phyloP scores from a whole-genome alignment of 30 jellyfish, hydroid and myxozoan genomes.

The Hydra vulgaris region DNA sequence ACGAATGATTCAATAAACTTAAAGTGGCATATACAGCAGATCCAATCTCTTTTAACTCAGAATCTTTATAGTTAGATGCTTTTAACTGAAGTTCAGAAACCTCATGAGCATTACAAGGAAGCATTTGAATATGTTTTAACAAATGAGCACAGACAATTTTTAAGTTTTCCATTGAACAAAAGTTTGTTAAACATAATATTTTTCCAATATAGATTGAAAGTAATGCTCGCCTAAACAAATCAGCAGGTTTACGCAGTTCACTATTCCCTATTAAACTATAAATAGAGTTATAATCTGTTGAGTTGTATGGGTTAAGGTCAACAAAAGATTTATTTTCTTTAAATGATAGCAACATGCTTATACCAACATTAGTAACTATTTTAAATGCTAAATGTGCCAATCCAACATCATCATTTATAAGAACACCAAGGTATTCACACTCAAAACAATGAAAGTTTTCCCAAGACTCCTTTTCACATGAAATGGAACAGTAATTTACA shows the following conservation, averaged over 20 bases:
- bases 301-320: conserved; percentile 28
- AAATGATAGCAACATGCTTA: conserved; percentile 11
- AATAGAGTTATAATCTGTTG: conserved; percentile 39
- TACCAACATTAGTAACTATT: conserved; percentile 39
- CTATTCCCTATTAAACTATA: conserved; percentile 52
- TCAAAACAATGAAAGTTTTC: conserved; percentile 39
- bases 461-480: conserved; percentile 46
- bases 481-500: conserved; percentile 44
- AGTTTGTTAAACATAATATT: conserved; percentile 13
- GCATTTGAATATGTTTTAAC: conserved; percentile 73
- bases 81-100: conserved; percentile 49
- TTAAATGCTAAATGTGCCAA: conserved; percentile 69
- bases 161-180: background rate
- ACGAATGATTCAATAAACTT: conserved; percentile 74
- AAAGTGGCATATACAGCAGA: conserved; percentile 81
- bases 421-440: conserved; percentile 26
- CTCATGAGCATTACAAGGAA: conserved; percentile 95
- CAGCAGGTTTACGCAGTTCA: conserved; percentile 45
- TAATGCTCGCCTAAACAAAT: conserved; percentile 51
- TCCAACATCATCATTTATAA: conserved; percentile 35
- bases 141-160: conserved; percentile 43
- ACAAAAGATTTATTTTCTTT: background rate
- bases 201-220: conserved; percentile 43
- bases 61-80: conserved; percentile 28
- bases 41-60: conserved; percentile 70